Evolutionary conservation across 2,888 invertebrate species (phyloP), one percentile per base, ranked within the genome.

Genomic region (Merodon equestris): DNA sequence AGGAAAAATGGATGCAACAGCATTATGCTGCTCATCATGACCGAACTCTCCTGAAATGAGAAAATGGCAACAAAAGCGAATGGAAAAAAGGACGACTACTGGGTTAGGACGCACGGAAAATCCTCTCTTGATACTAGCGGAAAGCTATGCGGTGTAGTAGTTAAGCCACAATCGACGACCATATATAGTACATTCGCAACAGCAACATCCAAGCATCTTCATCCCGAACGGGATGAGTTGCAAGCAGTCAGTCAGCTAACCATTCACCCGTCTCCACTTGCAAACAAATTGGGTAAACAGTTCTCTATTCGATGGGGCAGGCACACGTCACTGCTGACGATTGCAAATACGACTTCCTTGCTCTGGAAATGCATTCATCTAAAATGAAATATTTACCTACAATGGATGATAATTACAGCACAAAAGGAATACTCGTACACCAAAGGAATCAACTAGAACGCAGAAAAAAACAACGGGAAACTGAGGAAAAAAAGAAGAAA

Each of bases 341-440:
- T 56, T 66, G 72, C 51, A 71, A 64, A 45, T 18, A 56, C 60
- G 66, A 64, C 73, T 47, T 77, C 60, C 66, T 63, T 74, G 68
- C 53, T 53, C 57, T 71, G 75, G 19, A 60, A 79, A 79, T 79
- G 68, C 68, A 74, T 74, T 74, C 64, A 79, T 54, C 70, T 68
- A 48, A 74, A 74, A 79, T 79, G 64, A 79, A 79, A 74, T 79
- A 79, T 74, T 74, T 79, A 79, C 68, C 79, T 68, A 70, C 79
- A 74, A 79, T 79, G 79, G 68, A 42, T 79, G 68, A 79, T 79
- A 79, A 79, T 79, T 79, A 70, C 74, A 70, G 79, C 79, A 79
- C 74, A 79, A 74, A 68, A 58, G 68, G 44, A 68, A 44, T 63
- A 63, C 57, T 67, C 36, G 36, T 36, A n/a, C n/a, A 40, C 3